A percentile compares a stretch with the other conserved stretches of the same genome.
These are phyloP conservation scores for Trichechus manatus DNA, from an alignment of 2,113 vertebrate genomes.

Conservation along the genomic window DNA sequence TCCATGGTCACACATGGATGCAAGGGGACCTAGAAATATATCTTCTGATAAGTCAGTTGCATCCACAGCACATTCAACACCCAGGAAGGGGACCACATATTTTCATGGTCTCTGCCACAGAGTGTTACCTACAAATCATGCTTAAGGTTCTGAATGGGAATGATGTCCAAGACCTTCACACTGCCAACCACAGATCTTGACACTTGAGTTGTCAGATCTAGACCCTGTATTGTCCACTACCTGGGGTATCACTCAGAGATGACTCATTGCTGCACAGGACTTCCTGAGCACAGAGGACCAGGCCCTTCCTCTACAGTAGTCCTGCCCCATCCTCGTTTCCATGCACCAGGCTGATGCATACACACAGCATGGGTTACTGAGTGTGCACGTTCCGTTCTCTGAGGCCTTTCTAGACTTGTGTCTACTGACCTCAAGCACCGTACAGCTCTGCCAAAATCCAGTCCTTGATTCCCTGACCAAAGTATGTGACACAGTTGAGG, in stretches of 20 bases:
- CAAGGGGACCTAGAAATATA: accelerated
- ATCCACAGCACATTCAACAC: background rate
- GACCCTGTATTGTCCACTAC: background rate
- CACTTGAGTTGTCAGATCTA: background rate
- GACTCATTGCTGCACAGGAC: no score
- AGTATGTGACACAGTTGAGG: accelerated
- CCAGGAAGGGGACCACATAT: background rate
- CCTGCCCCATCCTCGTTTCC: no score
- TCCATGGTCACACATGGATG: background rate
- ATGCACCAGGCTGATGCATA: no score
- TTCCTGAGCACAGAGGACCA: background rate
- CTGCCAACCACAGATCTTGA: background rate
- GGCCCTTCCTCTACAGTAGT: no score
- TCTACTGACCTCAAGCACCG: background rate
- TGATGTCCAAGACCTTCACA: background rate
- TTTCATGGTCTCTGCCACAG: background rate
- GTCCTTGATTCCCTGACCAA: background rate
- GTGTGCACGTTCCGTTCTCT: no score
- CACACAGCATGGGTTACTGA: background rate
- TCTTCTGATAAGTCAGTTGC: background rate
- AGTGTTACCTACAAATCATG: background rate
- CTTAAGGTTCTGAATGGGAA: background rate
- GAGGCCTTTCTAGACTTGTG: no score
- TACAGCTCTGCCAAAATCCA: no score
- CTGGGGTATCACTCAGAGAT: no score